phyloP scores from a whole-genome alignment of 2,888 invertebrate genomes.

The Pomacea canaliculata region DNA sequence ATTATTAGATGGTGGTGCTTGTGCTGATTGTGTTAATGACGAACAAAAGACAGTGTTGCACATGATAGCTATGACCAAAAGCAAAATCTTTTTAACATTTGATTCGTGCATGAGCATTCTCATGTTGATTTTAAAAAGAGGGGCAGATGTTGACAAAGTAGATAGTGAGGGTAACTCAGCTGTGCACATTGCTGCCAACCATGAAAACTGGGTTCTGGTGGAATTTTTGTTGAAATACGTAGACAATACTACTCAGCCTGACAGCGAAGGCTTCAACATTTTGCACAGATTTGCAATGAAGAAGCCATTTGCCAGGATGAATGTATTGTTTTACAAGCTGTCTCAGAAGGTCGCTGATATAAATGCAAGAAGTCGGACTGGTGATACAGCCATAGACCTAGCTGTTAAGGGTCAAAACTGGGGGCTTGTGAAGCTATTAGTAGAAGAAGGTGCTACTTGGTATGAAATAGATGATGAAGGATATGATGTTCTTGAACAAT shows the following conservation, averaged over 20 bases:
- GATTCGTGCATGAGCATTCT: no score
- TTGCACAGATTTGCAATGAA: background rate
- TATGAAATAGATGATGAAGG: background rate
- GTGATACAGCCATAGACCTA: background rate
- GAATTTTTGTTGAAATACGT: background rate
- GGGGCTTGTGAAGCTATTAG: background rate
- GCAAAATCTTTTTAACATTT: no score
- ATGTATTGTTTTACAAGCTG: background rate
- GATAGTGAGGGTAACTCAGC: background rate
- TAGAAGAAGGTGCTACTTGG: background rate
- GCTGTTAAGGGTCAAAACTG: background rate
- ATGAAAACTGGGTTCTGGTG: background rate
- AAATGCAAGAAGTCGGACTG: background rate
- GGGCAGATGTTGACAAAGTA: no score
- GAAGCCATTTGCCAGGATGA: background rate
- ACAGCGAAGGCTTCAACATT: background rate
- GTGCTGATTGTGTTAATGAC: background rate
- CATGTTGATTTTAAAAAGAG: no score
- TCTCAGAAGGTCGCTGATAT: background rate
- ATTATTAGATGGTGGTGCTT: background rate
- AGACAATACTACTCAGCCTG: background rate
- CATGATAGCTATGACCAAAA: background rate
- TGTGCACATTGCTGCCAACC: background rate
- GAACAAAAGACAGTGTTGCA: background rate
- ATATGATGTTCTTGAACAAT: background rate